Evolutionary conservation across 2,113 vertebrate genomes (phyloP), one percentile per base, ranked within the genome.

Genomic region (Pteruthius melanotis): DNA sequence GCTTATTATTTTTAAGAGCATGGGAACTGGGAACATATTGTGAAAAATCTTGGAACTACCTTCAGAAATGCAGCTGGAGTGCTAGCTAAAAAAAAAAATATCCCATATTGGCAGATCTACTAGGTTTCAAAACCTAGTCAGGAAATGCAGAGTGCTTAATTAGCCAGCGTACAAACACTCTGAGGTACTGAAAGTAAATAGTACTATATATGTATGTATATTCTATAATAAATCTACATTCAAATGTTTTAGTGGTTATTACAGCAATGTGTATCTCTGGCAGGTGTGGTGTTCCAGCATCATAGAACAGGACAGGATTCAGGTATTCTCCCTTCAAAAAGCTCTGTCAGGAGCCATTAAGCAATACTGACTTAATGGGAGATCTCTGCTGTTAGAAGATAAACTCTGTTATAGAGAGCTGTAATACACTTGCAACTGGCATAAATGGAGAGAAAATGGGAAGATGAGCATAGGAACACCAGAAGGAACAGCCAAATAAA

Each of bases 41-140:
- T 81, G 69, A 91, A 87, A 92, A 82, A 71, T 45, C 69, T 57
- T 91, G 69, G 80, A 94, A 75, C n/a, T n/a, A 53, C 59, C 72
- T 91, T 87, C 81, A 83, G 80, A 92, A 77, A 89, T 56, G 56
- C 76, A 96, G 72, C 74, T 82, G 86, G 52, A 63, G 17, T n/a
- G 56, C 37, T 56, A 56, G n/a, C 49, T 68, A 50, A 53, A 91
- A 94, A 87, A 83, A 28, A 24, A 4, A 39, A 27, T 5, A 0
- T 42, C 10, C 7, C 24, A n/a, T 5, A 66, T 4, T 75, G 75
- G 39, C 83, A 90, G 24, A 42, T 70, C 49, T 50, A 61, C 27
- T 19, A 50, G 14, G 42, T 87, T 93, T 81, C 49, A 83, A 90
- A 95, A 70, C 15, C 31, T 31, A 57, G 24, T 79, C 59, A 71